Evolutionary conservation across 2,888 invertebrate genomes (phyloP), one percentile per base, ranked within the genome.

Genomic region (Eustalomyia histrio): DNA sequence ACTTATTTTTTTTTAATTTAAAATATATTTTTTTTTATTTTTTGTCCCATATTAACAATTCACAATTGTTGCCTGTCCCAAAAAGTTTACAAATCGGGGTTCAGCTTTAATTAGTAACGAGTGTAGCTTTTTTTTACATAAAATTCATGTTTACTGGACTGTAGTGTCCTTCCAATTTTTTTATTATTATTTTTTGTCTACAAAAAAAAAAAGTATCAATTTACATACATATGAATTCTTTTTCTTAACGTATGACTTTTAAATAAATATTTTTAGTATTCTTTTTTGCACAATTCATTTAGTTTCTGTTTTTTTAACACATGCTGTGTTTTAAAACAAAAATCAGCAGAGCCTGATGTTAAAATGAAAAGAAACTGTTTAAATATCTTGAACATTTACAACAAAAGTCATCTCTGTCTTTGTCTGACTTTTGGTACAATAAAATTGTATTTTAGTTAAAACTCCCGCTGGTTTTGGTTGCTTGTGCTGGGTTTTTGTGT

Each of bases 181-280:
- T n/a, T n/a, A n/a, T n/a, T n/a, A n/a, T n/a, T n/a, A n/a, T n/a
- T n/a, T n/a, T 29, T 47, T 43, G 1, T 43, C 14, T 47, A 14
- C n/a, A 47, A 47, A 47, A 47, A 47, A 47, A 47, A 47, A 47
- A 47, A 47, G 43, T 47, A 47, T 47, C 43, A 47, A 47, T 47
- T 47, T 47, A 47, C 43, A 47, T 47, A 47, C 43, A 47, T 47
- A 47, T 47, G 6, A 47, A 47, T n/a, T 47, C n/a, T 47, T 47
- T 14, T 47, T 47, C 14, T n/a, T 47, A 12, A 14, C 43, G n/a
- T n/a, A 47, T 47, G 43, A 47, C 43, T 47, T 47, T 47, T 47
- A 4, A 14, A 2, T 39, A 6, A 12, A 39, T 12, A n/a, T n/a
- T 47, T n/a, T 47, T 47, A 6, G 43, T 47, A 16, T n/a, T 47